Evolutionary conservation across 2,888 invertebrate genomes (phyloP), one percentile per base, ranked within the genome.

Genomic region (Limnephilus lunatus): DNA sequence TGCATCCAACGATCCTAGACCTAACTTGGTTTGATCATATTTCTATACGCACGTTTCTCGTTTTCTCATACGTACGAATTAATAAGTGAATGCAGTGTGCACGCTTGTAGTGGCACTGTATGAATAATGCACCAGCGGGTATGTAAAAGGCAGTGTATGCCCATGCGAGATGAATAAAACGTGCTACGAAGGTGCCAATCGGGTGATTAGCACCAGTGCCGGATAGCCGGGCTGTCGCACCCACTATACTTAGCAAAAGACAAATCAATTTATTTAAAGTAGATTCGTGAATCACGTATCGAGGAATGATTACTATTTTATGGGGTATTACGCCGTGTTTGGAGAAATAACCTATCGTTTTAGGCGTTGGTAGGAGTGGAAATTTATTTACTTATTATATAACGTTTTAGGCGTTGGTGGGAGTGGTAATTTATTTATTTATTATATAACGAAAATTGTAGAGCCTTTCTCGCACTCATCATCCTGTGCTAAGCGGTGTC

Each of bases 141-240:
- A 82, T 86, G 30, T 48, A 44, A 44, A 86, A 86, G 85, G 85
- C 15, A n/a, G 30, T 86, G 85, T 39, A 44, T 48, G 85, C 44
- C 85, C 85, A 39, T 82, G 30, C 7, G 35, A 68, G 83, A 87
- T 81, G 81, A 87, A 91, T 83, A 91, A 91, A 91, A 85, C 91
- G 91, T 91, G 91, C 86, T 44, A 19, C 81, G 68, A 39, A 86
- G 91, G 91, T 86, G 91, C 91, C 91, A 91, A 91, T 86, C 85
- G 85, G 80, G 14, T 91, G 53, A 91, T 68, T 44, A 80, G 53
- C 31, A 48, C 68, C 53, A 83, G 35, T 32, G 83, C 83, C 35
- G 83, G 25, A 83, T 32, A 83, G 31, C 82, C 15, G 4, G 31
- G 15, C 83, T 32, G 68, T 68, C 68, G 68, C 68, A 68, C 25